Percentiles rank a stretch among this genome's conserved stretches.
phyloP scores from a whole-genome alignment of 30 jellyfish, hydroid and myxozoan species.

The Turritopsis rubra region DNA sequence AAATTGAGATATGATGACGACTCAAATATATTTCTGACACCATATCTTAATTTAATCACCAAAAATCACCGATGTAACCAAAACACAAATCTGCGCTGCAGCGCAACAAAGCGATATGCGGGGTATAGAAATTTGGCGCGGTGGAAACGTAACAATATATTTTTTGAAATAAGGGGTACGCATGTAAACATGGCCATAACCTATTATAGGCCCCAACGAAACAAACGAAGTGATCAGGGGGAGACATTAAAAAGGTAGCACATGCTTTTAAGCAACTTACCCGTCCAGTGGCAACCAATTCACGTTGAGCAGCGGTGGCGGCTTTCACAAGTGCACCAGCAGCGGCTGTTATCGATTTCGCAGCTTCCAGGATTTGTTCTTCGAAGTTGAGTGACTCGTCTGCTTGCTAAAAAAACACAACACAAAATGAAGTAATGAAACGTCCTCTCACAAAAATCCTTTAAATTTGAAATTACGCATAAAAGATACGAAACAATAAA shows the following conservation, averaged over 20 bases:
- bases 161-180: not conserved
- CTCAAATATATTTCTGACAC: not conserved
- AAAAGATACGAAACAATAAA: too few relatives aligned
- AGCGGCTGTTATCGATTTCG: slow-evolving; percentile 96
- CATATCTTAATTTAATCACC: not conserved
- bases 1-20: not conserved
- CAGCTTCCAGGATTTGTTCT: slow-evolving; percentile 98
- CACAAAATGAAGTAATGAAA: not conserved
- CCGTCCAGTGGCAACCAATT: slow-evolving; percentile 97
- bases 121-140: not conserved
- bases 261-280: slow-evolving; percentile 21
- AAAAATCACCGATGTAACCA: not conserved
- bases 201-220: slow-evolving; percentile 46
- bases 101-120: not conserved
- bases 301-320: slow-evolving; percentile 96
- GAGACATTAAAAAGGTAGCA: not conserved
- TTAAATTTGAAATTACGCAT: too few relatives aligned
- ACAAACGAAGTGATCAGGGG: not conserved
- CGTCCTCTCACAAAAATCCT: not conserved
- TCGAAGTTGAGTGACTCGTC: slow-evolving; percentile 91
- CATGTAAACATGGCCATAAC: not conserved
- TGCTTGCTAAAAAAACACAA: slow-evolving; percentile 64
- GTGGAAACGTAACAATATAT: not conserved
- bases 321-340: slow-evolving; percentile 96
- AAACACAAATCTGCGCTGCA: too few relatives aligned